phyloP scores from a whole-genome alignment of 2,113 vertebrate genomes.

The Ptilonorhynchus violaceus region DNA sequence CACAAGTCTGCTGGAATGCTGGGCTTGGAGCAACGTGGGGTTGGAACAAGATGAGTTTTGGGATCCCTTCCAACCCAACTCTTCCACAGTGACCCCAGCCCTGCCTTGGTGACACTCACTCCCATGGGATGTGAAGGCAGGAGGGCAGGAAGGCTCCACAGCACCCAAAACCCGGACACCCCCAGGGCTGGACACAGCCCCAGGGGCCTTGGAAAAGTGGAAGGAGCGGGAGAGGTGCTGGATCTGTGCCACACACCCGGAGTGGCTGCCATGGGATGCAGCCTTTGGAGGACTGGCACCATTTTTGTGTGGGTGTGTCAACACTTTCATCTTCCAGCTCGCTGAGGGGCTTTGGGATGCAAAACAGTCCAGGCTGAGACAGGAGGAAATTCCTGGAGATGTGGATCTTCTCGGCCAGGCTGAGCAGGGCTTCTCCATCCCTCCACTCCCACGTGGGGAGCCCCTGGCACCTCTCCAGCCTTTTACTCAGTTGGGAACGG shows the following conservation, averaged over 20 bases:
- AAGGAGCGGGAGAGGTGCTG: rapidly evolving
- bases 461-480: rapidly evolving
- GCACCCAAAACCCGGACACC: rapidly evolving
- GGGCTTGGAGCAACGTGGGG: background rate
- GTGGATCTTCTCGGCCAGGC: background rate
- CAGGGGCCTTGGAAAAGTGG: rapidly evolving
- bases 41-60: background rate
- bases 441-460: rapidly evolving
- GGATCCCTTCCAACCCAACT: background rate
- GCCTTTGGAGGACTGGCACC: rapidly evolving
- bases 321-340: rapidly evolving
- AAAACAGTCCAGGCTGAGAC: rapidly evolving
- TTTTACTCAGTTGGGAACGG: rapidly evolving
- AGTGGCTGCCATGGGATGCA: rapidly evolving
- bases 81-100: background rate
- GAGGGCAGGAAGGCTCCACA: rapidly evolving
- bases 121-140: rapidly evolving
- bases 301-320: rapidly evolving
- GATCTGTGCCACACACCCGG: rapidly evolving
- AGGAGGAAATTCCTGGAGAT: background rate
- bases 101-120: rapidly evolving
- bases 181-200: too few relatives aligned
- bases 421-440: rapidly evolving
- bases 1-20: background rate
- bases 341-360: background rate